Base-by-base conservation (phyloP, 2,797 vertebrate genomes). In the Diplodus puntazzo region DNA sequence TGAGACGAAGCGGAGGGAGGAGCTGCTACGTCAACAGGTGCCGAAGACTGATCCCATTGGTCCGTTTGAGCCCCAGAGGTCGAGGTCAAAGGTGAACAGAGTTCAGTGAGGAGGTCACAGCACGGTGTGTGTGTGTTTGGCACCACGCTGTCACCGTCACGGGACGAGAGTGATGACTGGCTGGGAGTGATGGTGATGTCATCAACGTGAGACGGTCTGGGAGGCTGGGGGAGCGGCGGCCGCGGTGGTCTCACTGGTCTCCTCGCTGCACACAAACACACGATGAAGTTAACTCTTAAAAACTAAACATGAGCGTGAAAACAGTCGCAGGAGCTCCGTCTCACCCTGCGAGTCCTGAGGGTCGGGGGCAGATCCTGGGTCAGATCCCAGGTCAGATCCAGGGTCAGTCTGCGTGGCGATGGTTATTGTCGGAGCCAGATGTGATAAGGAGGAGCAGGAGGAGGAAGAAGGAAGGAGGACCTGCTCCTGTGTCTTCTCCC, bases 401-500 rank as follows among this genome's bases (percentile, higher is more conserved):
- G 91, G 87, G 52, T 99, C 98, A 1, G 98, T 99, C 92, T 99
- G 98, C 0, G 98, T 99, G 88, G 97, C 96, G 84, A 96, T 98
- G 86, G 97, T 98, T 80, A 91, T 93, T 5, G 95, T 96, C 39
- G 88, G 55, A 39, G 81, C 46, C 1, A 80, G 77, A 45, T 17
- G 61, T 5, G 73, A 46, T 17, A 69, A 49, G 46, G 95, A 69
- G 20, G 95, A 96, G 14, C 80, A 50, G 73, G 92, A 90, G 1
- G 66, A 64, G 0, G 66, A 39, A 50, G 94, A 89, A 21, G 94
- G 90, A 54, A 89, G 85, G 69, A 82, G 92, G 67, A 94, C 94
- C 92, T 96, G 97, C 82, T 97, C 98, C 90, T 96, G 97, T 60
- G 94, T 97, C 90, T 98, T 99, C 95, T 99, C 98, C 92, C 96